These are phyloP conservation scores for Astreopora myriophthalma DNA, from an alignment of 64 coral and sea anemone species.

Conservation along the genomic window DNA sequence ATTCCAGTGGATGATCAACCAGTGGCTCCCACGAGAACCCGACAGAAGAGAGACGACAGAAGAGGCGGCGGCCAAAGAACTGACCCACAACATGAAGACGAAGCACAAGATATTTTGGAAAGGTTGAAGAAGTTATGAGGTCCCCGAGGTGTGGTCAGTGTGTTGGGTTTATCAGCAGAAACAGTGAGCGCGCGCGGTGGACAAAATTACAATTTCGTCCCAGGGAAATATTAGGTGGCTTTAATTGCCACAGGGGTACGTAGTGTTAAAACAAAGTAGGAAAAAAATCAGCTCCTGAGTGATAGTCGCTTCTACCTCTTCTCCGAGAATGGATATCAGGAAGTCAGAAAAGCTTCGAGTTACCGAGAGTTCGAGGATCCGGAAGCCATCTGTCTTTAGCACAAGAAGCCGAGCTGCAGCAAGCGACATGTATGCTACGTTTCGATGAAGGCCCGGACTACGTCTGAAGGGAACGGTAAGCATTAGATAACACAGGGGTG, in stretches of 20 bases:
- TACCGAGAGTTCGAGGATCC: no score
- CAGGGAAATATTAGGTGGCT: background rate
- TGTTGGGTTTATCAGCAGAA: background rate
- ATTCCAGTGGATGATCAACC: constrained; percentile 62
- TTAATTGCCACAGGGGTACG: background rate
- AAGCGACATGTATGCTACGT: no score
- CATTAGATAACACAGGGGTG: no score
- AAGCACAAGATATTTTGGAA: constrained; percentile 84
- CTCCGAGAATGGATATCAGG: background rate
- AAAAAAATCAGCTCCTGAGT: background rate
- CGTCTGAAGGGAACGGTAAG: no score
- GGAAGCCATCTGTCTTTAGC: no score
- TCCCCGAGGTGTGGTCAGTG: background rate
- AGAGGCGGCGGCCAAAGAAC: constrained; percentile 36
- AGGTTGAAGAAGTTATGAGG: constrained; percentile 84
- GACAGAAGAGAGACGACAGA: constrained; percentile 19
- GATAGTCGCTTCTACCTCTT: background rate
- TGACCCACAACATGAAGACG: constrained; percentile 51
- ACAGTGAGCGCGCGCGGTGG: background rate
- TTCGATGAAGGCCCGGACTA: no score
- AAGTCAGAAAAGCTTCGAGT: no score
- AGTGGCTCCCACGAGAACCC: constrained; percentile 61
- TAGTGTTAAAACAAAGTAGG: background rate
- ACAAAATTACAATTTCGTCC: background rate
- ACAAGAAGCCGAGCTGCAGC: no score